These are phyloP conservation scores for Nemotelus nigrinus DNA, from an alignment of 2,888 invertebrate species.

Conservation along the genomic window DNA sequence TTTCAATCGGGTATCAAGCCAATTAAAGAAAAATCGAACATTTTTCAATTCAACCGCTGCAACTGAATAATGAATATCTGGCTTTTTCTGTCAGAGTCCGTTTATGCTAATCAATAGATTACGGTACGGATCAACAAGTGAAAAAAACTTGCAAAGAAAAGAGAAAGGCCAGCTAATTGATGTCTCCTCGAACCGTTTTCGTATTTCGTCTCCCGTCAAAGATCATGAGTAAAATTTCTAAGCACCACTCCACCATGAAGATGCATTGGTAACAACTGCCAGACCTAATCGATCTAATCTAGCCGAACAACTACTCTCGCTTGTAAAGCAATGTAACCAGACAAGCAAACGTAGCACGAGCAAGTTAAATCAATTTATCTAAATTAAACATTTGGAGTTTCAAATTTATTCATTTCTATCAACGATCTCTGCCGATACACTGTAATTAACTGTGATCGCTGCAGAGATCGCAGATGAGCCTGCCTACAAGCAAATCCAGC, in stretches of 20 bases:
- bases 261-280: constrained; percentile 7
- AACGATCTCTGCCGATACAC: background rate
- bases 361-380: constrained; percentile 50
- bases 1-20: no score
- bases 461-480: constrained; percentile 18
- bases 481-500: constrained; percentile 10
- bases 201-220: constrained; percentile 15
- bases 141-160: constrained; percentile 31
- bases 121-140: constrained; percentile 22
- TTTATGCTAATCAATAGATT: constrained; percentile 17
- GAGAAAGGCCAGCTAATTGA: constrained; percentile 22
- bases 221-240: background rate
- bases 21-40: no score
- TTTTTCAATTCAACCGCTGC: no score
- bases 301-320: constrained; percentile 2
- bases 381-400: constrained; percentile 50
- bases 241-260: constrained; percentile 1
- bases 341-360: no score
- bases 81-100: no score
- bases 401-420: constrained; percentile 10
- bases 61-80: no score
- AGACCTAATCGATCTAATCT: constrained; percentile 29
- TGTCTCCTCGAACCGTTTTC: background rate
- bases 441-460: constrained; percentile 1
- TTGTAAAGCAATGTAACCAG: no score